phyloP scores from a whole-genome alignment of 2,888 invertebrate genomes.

The Oscheius sp. region DNA sequence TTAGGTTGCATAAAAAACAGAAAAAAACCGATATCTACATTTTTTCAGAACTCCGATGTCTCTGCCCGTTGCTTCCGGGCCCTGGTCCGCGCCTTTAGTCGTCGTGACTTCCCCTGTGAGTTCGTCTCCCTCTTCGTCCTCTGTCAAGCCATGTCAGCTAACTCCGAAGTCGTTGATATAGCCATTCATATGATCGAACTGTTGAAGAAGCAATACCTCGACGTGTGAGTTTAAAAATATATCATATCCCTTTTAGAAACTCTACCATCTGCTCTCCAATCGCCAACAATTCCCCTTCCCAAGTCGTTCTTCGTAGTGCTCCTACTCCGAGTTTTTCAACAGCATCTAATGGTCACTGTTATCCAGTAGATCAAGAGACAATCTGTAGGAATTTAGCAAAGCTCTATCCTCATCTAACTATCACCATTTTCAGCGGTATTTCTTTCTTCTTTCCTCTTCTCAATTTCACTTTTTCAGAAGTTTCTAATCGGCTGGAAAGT shows the following conservation, averaged over 20 bases:
- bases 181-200: constrained; percentile 89
- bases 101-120: constrained; percentile 93
- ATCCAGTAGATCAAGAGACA: constrained; percentile 82
- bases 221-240: constrained; percentile 37
- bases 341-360: constrained; percentile 76
- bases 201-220: constrained; percentile 93
- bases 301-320: neutral
- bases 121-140: constrained; percentile 86
- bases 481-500: constrained; percentile 93
- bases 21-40: neutral
- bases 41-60: constrained; percentile 73
- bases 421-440: constrained; percentile 98
- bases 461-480: constrained; percentile 78
- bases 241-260: neutral
- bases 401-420: constrained; percentile 93
- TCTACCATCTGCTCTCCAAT: constrained; percentile 25
- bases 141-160: constrained; percentile 76
- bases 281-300: constrained; percentile 9
- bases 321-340: neutral
- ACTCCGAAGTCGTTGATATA: constrained; percentile 72
- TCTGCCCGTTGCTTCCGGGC: constrained; percentile 96
- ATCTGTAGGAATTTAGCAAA: constrained; percentile 90
- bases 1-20: neutral
- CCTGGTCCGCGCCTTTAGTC: constrained; percentile 90
- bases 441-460: constrained; percentile 30